phyloP scores from a whole-genome alignment of 2,888 invertebrate species.

The Euplexia lucipara region DNA sequence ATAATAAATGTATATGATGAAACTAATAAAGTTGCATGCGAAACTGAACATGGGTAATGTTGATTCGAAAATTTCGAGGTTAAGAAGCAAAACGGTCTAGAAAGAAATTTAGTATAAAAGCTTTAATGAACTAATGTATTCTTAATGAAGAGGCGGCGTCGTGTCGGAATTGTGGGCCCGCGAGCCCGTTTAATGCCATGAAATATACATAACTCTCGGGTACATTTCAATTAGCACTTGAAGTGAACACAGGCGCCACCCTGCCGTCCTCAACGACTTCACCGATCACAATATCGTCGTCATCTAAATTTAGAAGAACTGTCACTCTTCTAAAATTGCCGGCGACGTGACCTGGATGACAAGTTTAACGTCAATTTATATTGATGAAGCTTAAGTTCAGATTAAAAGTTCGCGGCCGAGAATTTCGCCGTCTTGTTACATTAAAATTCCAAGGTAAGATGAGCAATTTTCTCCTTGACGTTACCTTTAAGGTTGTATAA shows the following conservation, averaged over 20 bases:
- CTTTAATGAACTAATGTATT: slow-evolving; percentile 77
- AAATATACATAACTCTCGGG: slow-evolving; percentile 77
- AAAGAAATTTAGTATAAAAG: slow-evolving; percentile 66
- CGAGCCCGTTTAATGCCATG: slow-evolving; percentile 74
- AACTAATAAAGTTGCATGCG: no score
- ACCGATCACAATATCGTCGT: slow-evolving; percentile 52
- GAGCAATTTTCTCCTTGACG: slow-evolving; percentile 30
- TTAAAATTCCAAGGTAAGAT: slow-evolving; percentile 43
- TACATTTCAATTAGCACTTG: slow-evolving; percentile 77
- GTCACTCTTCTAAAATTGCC: slow-evolving; percentile 62
- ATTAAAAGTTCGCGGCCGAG: slow-evolving; percentile 50
- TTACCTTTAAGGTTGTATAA: slow-evolving; percentile 42
- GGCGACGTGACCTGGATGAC: slow-evolving; percentile 60
- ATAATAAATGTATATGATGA: slow-evolving; percentile 44
- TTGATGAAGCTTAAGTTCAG: slow-evolving; percentile 54
- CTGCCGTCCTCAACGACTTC: slow-evolving; percentile 51
- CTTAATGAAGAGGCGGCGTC: slow-evolving; percentile 74
- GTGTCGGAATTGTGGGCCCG: slow-evolving; percentile 63
- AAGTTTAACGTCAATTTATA: slow-evolving; percentile 59
- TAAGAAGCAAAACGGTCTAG: slow-evolving; percentile 32
- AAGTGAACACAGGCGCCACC: slow-evolving; percentile 65
- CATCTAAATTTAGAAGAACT: slow-evolving; percentile 65
- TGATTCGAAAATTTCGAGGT: slow-evolving; percentile 32
- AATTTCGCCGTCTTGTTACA: slow-evolving; percentile 33
- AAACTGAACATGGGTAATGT: slow-evolving; percentile 18